Conservation (phyloP, 1,140 invertebrate genomes). For the Brachionus rotundiformis region DNA sequence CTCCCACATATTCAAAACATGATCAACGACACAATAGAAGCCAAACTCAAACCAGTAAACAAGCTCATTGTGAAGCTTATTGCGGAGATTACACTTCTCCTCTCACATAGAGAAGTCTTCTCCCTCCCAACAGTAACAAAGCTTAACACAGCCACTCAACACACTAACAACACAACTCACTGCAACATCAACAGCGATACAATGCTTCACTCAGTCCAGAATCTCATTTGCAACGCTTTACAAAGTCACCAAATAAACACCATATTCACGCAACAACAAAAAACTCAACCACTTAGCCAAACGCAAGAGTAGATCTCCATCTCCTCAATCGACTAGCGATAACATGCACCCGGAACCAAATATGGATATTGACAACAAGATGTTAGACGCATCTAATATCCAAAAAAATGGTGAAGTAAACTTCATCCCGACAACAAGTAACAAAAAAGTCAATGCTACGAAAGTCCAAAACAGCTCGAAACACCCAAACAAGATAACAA, state of each 20-base stretch:
- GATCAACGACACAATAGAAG: neutral
- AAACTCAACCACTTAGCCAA: neutral
- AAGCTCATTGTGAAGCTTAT: neutral
- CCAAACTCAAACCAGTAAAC: too few species aligned
- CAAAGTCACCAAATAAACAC: neutral
- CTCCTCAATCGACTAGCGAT: neutral
- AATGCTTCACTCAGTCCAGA: neutral
- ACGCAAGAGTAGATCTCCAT: neutral
- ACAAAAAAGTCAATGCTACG: neutral
- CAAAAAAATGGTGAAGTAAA: neutral
- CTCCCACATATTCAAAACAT: neutral
- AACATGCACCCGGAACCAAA: neutral
- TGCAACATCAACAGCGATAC: neutral
- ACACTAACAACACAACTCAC: neutral
- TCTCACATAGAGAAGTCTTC: neutral
- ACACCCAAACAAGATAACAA: neutral
- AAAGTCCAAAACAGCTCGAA: neutral
- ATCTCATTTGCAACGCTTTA: neutral
- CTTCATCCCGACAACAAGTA: neutral
- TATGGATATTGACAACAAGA: neutral
- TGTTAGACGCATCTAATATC: neutral
- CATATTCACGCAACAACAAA: neutral
- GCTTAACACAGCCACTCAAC: neutral
- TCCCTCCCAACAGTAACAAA: conserved; percentile 3
- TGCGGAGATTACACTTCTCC: neutral